Conservation (phyloP, 2,113 vertebrate genomes). For the Coryphaenoides rupestris region DNA sequence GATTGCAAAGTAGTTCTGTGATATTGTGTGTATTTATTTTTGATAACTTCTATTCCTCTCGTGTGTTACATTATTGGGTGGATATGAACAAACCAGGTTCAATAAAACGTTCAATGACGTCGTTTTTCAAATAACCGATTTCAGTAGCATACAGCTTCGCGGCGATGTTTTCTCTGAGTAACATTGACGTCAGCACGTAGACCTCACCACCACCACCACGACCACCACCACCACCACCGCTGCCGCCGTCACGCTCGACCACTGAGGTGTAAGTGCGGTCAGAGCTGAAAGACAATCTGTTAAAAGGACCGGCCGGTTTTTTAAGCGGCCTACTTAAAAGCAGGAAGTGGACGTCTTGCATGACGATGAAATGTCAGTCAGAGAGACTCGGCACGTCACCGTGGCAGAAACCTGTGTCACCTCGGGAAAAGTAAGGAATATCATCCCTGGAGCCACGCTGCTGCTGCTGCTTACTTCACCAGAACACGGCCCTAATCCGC, state of each 20-base stretch:
- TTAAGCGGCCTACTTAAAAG: constrained; percentile 8
- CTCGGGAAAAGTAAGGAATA: constrained; percentile 37
- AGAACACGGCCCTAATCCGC: constrained; percentile 60
- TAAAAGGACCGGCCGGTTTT: constrained; percentile 9
- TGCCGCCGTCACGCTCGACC: not conserved
- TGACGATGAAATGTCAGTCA: constrained; percentile 18
- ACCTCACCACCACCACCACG: too few species aligned
- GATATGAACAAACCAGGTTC: too few species aligned
- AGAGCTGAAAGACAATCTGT: constrained; percentile 5
- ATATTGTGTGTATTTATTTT: too few species aligned
- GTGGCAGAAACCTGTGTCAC: constrained; percentile 36
- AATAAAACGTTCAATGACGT: too few species aligned
- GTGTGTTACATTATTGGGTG: too few species aligned
- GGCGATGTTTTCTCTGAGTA: too few species aligned
- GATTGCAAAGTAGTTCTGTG: too few species aligned
- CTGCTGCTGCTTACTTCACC: constrained; percentile 45
- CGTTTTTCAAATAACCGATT: too few species aligned
- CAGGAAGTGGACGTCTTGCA: not conserved
- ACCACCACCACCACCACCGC: too few species aligned
- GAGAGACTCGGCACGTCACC: constrained; percentile 4
- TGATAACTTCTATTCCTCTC: too few species aligned
- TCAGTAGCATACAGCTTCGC: too few species aligned
- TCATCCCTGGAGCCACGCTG: constrained; percentile 34
- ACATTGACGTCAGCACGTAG: too few species aligned
- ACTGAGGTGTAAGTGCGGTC: not conserved